Evolutionary conservation across 2,113 vertebrate species (phyloP), one percentile per base, ranked within the genome.

Genomic region (Dipodomys spectabilis): DNA sequence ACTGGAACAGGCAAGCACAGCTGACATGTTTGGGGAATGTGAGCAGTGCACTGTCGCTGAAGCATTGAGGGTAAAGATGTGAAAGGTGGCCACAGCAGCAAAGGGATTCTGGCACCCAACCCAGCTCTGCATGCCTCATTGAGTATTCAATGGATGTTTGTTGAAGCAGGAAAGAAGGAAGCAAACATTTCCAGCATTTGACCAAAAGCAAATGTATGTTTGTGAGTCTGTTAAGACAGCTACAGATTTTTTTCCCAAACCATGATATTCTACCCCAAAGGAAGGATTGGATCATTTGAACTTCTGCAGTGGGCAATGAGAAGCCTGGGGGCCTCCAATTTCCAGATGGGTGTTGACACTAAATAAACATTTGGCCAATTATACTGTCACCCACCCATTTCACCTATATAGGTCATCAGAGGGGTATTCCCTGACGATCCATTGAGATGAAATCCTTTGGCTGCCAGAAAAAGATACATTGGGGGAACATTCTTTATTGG

Each of bases 171-270:
- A 92, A 72, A 20, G 25, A 90, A 86, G 20, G 71, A 93, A 77
- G 62, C 64, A 91, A 85, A 65, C 35, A 95, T 35, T 87, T 82
- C 69, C 69, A 83, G 73, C 85, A 69, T 86, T 90, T 73, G 79
- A 75, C 67, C 49, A 88, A 94, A 84, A 92, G 71, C 69, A 93
- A 94, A 57, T 0, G 4, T 30, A 25, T 82, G 75, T 77, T 79
- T 62, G 1, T 60, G 67, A 67, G 35, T 78, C 87, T 84, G 30
- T 27, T 67, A 80, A 73, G 19, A 78, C 5, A 88, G 71, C 49
- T 53, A 57, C 69, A 49, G 25, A 49, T 9, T 11, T 75, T 79
- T 79, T n/a, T 18, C 73, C 44, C 32, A 91, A 85, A 69, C 16
- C 78, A 82, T 22, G 39, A n/a, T 28, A 30, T 30, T 85, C 79